A percentile compares a stretch with the other conserved stretches of the same genome.
These are phyloP conservation scores for Gambusia yucatana DNA, from an alignment of 2,797 vertebrate genomes.

Conservation along the genomic window DNA sequence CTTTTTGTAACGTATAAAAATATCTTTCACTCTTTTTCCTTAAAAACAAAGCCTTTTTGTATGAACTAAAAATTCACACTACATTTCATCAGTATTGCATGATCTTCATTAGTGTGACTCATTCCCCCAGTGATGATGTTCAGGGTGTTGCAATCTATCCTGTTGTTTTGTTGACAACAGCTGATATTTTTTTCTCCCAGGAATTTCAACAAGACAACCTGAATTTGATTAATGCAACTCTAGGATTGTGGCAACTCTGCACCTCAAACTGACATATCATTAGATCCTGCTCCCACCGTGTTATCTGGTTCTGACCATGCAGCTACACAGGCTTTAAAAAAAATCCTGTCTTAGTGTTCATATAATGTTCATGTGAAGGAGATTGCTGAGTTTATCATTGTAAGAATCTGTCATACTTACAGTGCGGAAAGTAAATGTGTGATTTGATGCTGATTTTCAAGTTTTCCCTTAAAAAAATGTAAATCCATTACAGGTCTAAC, in stretches of 20 bases:
- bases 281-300: background rate
- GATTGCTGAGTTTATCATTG: background rate
- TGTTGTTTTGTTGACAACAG: slow-evolving; percentile 1
- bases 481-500: no score
- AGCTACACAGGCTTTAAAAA: background rate
- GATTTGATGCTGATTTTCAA: background rate
- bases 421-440: background rate
- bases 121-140: background rate
- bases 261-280: background rate
- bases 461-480: no score
- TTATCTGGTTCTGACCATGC: background rate
- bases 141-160: background rate
- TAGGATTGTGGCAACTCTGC: background rate
- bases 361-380: background rate
- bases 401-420: background rate
- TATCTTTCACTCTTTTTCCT: background rate
- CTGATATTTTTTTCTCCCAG: background rate
- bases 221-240: background rate
- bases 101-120: background rate
- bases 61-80: background rate
- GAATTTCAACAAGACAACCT: slow-evolving; percentile 1
- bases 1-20: background rate
- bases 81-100: slow-evolving; percentile 6
- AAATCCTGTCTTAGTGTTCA: background rate
- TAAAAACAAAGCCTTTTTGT: background rate